These are phyloP conservation scores for Bolborhynchus lineola DNA, from an alignment of 2,113 vertebrate genomes.

Conservation along the genomic window DNA sequence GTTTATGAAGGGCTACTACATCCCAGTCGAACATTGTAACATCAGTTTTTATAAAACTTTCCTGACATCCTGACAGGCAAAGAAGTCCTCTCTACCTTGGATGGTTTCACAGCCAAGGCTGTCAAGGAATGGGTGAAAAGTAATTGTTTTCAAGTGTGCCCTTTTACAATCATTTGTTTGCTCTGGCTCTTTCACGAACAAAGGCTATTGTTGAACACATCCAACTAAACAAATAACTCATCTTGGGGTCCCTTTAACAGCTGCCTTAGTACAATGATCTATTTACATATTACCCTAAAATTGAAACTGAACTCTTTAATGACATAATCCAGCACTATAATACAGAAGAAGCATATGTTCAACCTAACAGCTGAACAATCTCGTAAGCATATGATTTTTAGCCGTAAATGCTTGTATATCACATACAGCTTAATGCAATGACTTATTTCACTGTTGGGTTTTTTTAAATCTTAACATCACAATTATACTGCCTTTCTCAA, in stretches of 20 bases:
- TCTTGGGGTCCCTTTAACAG: slow-evolving; percentile 84
- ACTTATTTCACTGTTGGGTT: slow-evolving; percentile 15
- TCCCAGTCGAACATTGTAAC: slow-evolving; percentile 11
- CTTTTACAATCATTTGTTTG: slow-evolving; percentile 89
- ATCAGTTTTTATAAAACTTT: slow-evolving; percentile 58
- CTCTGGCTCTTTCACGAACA: slow-evolving; percentile 83
- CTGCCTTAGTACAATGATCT: slow-evolving; percentile 83
- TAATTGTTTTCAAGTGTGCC: slow-evolving; percentile 87
- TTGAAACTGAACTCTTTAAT: slow-evolving; percentile 84
- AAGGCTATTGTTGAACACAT: slow-evolving; percentile 86
- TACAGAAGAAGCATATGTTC: slow-evolving; percentile 73
- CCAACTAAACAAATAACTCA: slow-evolving; percentile 85
- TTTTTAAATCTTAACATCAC: slow-evolving; percentile 5
- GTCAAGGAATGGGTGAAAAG: slow-evolving; percentile 82
- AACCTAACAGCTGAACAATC: slow-evolving; percentile 74
- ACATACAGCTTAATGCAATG: slow-evolving; percentile 29
- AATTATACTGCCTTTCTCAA: background rate
- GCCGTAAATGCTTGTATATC: slow-evolving; percentile 61
- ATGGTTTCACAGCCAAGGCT: slow-evolving; percentile 81
- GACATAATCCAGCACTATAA: slow-evolving; percentile 77
- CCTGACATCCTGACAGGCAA: slow-evolving; percentile 42
- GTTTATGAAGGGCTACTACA: slow-evolving; percentile 19
- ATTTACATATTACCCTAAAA: slow-evolving; percentile 85
- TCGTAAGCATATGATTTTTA: slow-evolving; percentile 72
- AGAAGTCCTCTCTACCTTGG: slow-evolving; percentile 71